These are phyloP conservation scores for Ictalurus furcatus DNA, from an alignment of 2,113 vertebrate genomes.

Conservation along the genomic window DNA sequence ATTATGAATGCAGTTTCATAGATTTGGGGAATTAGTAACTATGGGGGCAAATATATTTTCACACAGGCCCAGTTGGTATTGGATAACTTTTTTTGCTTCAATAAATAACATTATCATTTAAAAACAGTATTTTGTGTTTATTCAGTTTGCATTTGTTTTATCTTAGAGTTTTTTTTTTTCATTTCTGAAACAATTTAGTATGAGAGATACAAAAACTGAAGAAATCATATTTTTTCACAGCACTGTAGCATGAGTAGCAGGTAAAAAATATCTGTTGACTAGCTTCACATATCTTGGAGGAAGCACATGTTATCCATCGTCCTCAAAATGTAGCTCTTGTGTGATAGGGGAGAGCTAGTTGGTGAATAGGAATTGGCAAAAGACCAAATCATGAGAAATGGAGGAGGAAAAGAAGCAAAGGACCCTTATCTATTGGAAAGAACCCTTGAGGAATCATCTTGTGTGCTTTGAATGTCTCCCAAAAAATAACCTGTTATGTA, in stretches of 20 bases:
- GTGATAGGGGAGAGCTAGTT: neutral
- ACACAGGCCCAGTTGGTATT: no score
- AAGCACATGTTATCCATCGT: neutral
- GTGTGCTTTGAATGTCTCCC: neutral
- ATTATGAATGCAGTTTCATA: no score
- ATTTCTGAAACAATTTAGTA: no score
- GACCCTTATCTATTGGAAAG: neutral
- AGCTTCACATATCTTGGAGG: neutral
- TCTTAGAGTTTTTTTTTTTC: no score
- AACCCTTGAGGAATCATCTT: neutral
- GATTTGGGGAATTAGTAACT: no score
- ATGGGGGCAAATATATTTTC: no score
- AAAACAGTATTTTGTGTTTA: no score
- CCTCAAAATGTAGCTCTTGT: neutral
- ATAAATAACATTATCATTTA: no score
- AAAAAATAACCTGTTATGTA: neutral
- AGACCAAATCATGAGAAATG: neutral
- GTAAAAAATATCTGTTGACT: neutral
- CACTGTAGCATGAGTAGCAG: neutral
- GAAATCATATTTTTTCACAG: no score
- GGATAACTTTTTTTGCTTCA: no score
- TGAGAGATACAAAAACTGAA: no score
- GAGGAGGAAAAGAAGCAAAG: neutral
- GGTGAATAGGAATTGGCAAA: neutral
- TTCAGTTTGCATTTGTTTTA: no score